A percentile compares a stretch with the other conserved stretches of the same genome.
phyloP scores from a whole-genome alignment of 2,888 invertebrate genomes.

The Neuroscelio doddi region DNA sequence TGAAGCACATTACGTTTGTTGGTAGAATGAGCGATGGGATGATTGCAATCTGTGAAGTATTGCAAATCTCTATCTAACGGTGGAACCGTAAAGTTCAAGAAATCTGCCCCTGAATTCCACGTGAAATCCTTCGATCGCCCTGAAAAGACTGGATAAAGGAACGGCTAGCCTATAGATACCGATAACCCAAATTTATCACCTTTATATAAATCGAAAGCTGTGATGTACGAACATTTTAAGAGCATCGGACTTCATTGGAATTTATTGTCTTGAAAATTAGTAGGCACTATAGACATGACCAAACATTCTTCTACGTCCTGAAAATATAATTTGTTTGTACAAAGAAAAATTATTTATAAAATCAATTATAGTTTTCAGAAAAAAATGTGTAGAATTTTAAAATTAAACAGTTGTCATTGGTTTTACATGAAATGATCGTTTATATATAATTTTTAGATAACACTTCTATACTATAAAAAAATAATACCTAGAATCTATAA shows the following conservation, averaged over 20 bases:
- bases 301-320: too few species aligned
- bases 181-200: constrained; percentile 58
- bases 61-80: constrained; percentile 7
- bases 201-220: constrained; percentile 61
- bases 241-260: constrained; percentile 66
- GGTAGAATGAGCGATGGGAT: constrained; percentile 30
- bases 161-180: constrained; percentile 53
- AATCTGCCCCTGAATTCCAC: constrained; percentile 31
- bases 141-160: constrained; percentile 18
- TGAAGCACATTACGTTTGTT: constrained; percentile 5
- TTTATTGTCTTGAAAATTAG: constrained; percentile 67
- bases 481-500: too few species aligned
- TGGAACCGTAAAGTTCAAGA: constrained; percentile 17
- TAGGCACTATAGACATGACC: constrained; percentile 48
- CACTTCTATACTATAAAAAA: too few species aligned
- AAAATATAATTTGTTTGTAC: too few species aligned
- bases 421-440: too few species aligned
- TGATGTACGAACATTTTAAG: constrained; percentile 66
- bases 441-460: too few species aligned
- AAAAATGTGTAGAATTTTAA: too few species aligned
- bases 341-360: too few species aligned
- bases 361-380: too few species aligned
- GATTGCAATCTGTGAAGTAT: constrained; percentile 18
- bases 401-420: too few species aligned
- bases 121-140: constrained; percentile 20